phyloP scores from a whole-genome alignment of 2,113 vertebrate species.

The Ceyx melanurus region DNA sequence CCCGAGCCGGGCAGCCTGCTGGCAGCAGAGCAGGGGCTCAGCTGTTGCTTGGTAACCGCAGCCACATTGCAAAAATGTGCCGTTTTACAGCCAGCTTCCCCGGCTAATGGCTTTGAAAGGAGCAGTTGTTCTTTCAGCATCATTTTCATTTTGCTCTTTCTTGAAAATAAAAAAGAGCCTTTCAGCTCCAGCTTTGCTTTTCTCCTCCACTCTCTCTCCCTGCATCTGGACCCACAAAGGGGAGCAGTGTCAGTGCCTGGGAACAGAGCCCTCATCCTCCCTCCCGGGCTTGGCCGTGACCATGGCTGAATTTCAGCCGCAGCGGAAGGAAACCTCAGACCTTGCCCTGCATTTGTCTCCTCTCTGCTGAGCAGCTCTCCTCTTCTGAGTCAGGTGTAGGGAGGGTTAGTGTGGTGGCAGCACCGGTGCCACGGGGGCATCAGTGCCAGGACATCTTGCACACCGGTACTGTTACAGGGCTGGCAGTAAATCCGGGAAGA shows the following conservation, averaged over 20 bases:
- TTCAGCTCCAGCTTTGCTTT: conserved; percentile 50
- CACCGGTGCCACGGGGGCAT: background rate
- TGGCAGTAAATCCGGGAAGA: background rate
- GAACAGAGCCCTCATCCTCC: background rate
- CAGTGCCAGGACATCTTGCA: background rate
- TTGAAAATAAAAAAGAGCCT: background rate
- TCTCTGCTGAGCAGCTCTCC: background rate
- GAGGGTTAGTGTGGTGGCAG: background rate
- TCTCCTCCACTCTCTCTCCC: background rate
- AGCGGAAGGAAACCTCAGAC: background rate
- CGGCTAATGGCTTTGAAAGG: conserved; percentile 59
- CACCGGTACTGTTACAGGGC: background rate
- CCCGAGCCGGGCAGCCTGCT: background rate
- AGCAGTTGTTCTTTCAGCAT: conserved; percentile 65
- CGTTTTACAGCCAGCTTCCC: conserved; percentile 49
- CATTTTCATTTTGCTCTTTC: conserved; percentile 35
- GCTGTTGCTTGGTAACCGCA: conserved; percentile 65
- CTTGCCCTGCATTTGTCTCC: background rate
- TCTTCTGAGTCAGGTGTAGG: accelerated
- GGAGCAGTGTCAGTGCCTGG: background rate
- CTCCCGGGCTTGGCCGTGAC: background rate
- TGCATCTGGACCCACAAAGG: conserved; percentile 41
- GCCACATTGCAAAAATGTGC: conserved; percentile 55
- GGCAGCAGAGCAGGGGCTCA: background rate
- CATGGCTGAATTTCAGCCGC: background rate